Evolutionary conservation across 2,113 vertebrate genomes (phyloP).

Genomic region (Benitochromis conjunctus): DNA sequence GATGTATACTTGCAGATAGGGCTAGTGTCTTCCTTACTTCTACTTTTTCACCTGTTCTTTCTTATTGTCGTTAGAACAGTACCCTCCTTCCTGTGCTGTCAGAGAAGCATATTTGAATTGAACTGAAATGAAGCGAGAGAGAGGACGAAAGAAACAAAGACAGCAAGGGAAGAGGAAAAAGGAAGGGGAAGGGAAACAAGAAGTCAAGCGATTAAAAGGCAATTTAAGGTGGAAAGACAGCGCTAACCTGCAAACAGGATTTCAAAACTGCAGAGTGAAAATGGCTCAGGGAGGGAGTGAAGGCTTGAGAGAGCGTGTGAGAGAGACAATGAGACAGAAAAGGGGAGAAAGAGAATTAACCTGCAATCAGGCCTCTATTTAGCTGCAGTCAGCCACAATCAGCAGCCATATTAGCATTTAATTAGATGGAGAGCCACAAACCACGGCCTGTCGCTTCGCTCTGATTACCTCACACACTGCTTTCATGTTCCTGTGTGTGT

Average conservation of each 20-base stretch:
- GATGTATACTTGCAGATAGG: neutral
- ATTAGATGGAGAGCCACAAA: slow-evolving; percentile 52
- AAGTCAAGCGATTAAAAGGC: slow-evolving; percentile 1
- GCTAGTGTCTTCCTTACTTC: neutral
- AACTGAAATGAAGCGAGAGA: neutral
- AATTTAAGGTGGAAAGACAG: slow-evolving; percentile 8
- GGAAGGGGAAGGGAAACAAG: neutral
- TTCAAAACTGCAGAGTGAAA: neutral
- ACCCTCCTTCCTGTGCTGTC: neutral
- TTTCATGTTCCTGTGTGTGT: neutral
- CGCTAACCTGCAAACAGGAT: slow-evolving; percentile 24
- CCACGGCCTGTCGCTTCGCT: slow-evolving; percentile 40
- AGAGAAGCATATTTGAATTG: neutral
- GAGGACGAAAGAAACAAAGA: neutral
- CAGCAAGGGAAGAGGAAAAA: neutral
- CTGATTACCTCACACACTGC: slow-evolving; percentile 43
- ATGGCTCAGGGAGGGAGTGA: neutral
- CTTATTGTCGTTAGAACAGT: neutral
- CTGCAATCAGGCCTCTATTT: slow-evolving; percentile 57
- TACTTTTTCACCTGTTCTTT: neutral
- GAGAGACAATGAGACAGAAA: slow-evolving; percentile 9
- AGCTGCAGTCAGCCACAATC: slow-evolving; percentile 58
- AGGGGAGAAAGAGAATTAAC: slow-evolving; percentile 49
- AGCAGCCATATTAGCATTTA: slow-evolving; percentile 55
- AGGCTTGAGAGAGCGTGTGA: neutral